phyloP scores from a whole-genome alignment of 2,888 invertebrate species.

The Agelastica alni region DNA sequence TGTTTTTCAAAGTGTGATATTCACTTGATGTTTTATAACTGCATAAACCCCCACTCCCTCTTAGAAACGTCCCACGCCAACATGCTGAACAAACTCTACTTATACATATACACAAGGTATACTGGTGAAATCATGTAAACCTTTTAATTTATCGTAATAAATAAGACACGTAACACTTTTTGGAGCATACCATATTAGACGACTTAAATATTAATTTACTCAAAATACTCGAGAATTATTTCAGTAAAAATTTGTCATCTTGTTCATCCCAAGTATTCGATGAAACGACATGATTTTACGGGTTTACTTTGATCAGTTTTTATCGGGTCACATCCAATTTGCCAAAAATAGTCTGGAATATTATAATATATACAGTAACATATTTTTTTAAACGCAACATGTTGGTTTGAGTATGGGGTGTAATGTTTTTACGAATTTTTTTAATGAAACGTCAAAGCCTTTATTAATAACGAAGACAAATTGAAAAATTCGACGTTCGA shows the following conservation, averaged over 20 bases:
- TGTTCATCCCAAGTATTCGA: too few species aligned
- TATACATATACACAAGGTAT: conserved; percentile 20
- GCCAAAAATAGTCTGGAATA: conserved; percentile 17
- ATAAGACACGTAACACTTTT: too few species aligned
- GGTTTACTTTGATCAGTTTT: neutral
- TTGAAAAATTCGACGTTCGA: too few species aligned
- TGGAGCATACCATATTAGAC: too few species aligned
- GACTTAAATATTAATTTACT: too few species aligned
- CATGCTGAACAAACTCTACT: conserved; percentile 26
- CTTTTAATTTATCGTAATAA: too few species aligned
- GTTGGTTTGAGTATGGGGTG: conserved; percentile 19
- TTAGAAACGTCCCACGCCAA: conserved; percentile 23
- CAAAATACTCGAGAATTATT: too few species aligned
- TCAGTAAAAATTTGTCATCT: too few species aligned
- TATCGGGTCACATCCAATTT: neutral
- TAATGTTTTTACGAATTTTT: neutral
- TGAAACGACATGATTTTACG: too few species aligned
- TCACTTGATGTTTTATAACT: conserved; percentile 29
- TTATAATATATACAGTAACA: neutral
- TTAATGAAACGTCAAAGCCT: too few species aligned
- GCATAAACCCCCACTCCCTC: conserved; percentile 19
- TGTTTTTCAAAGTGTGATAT: conserved; percentile 39
- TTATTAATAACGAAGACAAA: too few species aligned
- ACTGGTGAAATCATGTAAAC: conserved; percentile 2
- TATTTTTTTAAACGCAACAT: conserved; percentile 13